Conservation (phyloP, 2,888 invertebrate genomes). For the Diogma glabrata region DNA sequence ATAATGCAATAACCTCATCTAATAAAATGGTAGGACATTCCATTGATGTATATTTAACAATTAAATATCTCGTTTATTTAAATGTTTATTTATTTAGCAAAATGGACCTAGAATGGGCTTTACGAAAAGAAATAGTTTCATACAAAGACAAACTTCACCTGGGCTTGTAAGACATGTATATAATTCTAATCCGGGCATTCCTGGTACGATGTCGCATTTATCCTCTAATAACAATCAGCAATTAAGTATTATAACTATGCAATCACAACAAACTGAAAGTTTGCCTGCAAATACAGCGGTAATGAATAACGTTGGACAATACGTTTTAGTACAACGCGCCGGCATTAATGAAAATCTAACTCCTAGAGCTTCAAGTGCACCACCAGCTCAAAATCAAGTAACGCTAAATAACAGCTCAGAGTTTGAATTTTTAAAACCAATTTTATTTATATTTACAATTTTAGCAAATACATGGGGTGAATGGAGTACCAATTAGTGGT, state of each 20-base stretch:
- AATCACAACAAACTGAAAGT: constrained; percentile 2
- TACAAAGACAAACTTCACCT: constrained; percentile 46
- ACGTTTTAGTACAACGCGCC: constrained; percentile 69
- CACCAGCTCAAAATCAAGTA: constrained; percentile 52
- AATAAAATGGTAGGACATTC: constrained; percentile 3
- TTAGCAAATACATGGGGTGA: constrained; percentile 34
- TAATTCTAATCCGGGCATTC: constrained; percentile 43
- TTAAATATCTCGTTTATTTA: neutral
- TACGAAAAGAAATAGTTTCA: constrained; percentile 36
- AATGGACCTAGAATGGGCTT: constrained; percentile 30
- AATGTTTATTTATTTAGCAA: constrained; percentile 19
- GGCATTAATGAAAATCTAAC: constrained; percentile 50
- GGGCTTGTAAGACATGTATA: constrained; percentile 53
- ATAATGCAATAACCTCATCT: constrained; percentile 19
- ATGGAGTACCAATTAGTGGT: constrained; percentile 38
- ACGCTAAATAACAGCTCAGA: neutral
- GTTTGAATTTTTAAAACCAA: neutral
- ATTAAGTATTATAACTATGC: neutral
- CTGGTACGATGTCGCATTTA: constrained; percentile 43
- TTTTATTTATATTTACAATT: constrained; percentile 9
- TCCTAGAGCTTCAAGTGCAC: constrained; percentile 76
- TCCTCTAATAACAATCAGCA: constrained; percentile 24
- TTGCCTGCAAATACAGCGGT: neutral
- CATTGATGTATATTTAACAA: constrained; percentile 11
- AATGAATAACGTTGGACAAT: constrained; percentile 47